Percentiles rank a stretch among this genome's conserved stretches.
phyloP scores from a whole-genome alignment of 2,113 vertebrate genomes.

The Odocoileus virginianus region DNA sequence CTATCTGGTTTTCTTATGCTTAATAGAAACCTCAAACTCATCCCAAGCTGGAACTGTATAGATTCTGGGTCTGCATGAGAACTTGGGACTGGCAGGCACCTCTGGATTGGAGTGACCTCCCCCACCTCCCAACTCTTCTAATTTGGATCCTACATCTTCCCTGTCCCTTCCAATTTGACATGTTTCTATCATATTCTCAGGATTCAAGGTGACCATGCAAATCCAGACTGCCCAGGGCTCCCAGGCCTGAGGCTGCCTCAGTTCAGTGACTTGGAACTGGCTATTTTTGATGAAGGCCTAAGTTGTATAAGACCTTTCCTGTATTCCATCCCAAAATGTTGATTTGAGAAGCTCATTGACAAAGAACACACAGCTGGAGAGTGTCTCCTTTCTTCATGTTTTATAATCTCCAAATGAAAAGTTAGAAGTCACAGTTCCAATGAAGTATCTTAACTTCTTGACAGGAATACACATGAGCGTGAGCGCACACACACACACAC shows the following conservation, averaged over 20 bases:
- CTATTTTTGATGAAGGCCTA: background rate
- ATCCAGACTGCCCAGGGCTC: background rate
- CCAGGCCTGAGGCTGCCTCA: background rate
- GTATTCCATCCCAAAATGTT: background rate
- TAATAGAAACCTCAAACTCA: background rate
- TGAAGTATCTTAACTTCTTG: background rate
- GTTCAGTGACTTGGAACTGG: background rate
- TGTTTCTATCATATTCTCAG: background rate
- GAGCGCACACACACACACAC: background rate
- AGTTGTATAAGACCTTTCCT: background rate
- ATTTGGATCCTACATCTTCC: background rate
- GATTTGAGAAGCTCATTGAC: background rate
- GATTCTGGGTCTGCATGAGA: background rate
- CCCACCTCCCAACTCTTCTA: background rate
- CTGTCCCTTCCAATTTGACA: background rate
- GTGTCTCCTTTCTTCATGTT: background rate
- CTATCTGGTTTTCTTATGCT: background rate
- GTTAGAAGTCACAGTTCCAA: background rate
- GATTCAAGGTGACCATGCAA: background rate
- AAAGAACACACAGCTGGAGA: background rate
- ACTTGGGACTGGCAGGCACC: background rate
- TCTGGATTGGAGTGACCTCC: background rate
- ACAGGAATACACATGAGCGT: background rate
- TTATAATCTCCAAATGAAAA: constrained; percentile 11
- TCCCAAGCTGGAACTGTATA: background rate